Conservation (phyloP, 1,140 invertebrate genomes). For the Drosophila obscura region DNA sequence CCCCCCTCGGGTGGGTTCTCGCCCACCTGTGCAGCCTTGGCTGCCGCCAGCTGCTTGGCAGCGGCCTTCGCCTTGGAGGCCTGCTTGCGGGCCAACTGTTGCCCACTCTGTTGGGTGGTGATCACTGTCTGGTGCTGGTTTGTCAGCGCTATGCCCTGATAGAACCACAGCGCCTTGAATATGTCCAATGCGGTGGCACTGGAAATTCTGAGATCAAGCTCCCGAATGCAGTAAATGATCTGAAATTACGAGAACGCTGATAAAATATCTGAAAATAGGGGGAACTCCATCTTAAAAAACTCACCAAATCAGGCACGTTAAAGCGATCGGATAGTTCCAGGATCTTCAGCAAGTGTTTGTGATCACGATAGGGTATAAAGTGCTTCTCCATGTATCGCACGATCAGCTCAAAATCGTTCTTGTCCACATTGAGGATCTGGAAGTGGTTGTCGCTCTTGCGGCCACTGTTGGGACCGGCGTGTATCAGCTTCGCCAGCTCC, state of each 20-base stretch:
- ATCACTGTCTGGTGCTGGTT: constrained; percentile 78
- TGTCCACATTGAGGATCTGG: constrained; percentile 79
- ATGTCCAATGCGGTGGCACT: constrained; percentile 78
- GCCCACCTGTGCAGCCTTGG: constrained; percentile 28
- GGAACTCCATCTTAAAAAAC: constrained; percentile 14
- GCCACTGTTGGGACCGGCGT: constrained; percentile 80
- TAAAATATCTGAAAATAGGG: too few species aligned
- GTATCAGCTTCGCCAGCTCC: constrained; percentile 79
- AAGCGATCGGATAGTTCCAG: constrained; percentile 78
- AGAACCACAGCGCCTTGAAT: constrained; percentile 79
- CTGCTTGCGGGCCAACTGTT: constrained; percentile 59
- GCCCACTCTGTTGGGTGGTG: constrained; percentile 69
- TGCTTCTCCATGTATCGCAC: constrained; percentile 81
- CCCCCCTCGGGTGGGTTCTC: constrained; percentile 42
- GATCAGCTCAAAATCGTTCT: constrained; percentile 79
- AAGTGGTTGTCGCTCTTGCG: constrained; percentile 82
- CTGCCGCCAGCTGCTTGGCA: constrained; percentile 48
- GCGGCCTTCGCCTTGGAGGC: constrained; percentile 63
- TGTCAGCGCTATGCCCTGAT: constrained; percentile 71
- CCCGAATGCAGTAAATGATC: constrained; percentile 81
- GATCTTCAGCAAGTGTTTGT: constrained; percentile 80
- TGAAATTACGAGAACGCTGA: not conserved
- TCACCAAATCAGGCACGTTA: constrained; percentile 82
- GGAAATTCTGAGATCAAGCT: constrained; percentile 79
- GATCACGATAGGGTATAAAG: constrained; percentile 80